A percentile compares a stretch with the other conserved stretches of the same genome.
These are phyloP conservation scores for Melanostoma scalare DNA, from an alignment of 2,888 invertebrate genomes.

Conservation along the genomic window DNA sequence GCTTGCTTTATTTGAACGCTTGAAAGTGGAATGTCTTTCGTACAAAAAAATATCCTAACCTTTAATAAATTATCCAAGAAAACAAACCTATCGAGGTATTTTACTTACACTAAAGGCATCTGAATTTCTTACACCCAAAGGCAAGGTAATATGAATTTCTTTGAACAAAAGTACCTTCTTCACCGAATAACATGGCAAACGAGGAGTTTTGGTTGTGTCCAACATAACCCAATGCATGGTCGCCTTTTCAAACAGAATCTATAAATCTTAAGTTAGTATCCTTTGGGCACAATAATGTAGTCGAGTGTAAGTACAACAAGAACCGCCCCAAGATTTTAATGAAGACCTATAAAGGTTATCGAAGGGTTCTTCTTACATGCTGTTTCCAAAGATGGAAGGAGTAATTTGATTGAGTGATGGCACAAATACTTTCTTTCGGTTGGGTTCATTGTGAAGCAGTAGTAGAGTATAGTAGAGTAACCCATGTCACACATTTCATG, in stretches of 20 bases:
- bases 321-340: background rate
- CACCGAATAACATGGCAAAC: background rate
- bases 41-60: too few relatives aligned
- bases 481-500: slow-evolving; percentile 39
- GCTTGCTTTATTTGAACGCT: too few relatives aligned
- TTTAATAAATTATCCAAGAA: too few relatives aligned
- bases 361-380: slow-evolving; percentile 1
- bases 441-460: slow-evolving; percentile 2
- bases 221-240: slow-evolving; percentile 18
- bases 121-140: too few relatives aligned
- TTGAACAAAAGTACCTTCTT: too few relatives aligned
- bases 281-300: slow-evolving; percentile 13
- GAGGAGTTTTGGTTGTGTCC: background rate
- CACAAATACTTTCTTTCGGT: slow-evolving; percentile 16
- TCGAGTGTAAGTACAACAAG: background rate
- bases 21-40: too few relatives aligned
- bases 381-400: background rate
- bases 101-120: too few relatives aligned
- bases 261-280: slow-evolving; percentile 6
- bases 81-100: too few relatives aligned
- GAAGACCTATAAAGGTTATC: background rate
- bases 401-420: slow-evolving; percentile 43
- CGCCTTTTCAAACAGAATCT: background rate
- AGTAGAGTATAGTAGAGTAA: slow-evolving; percentile 7
- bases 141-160: too few relatives aligned